Evolutionary conservation across 2,888 invertebrate species (phyloP).

Genomic region (Erebia palarica): DNA sequence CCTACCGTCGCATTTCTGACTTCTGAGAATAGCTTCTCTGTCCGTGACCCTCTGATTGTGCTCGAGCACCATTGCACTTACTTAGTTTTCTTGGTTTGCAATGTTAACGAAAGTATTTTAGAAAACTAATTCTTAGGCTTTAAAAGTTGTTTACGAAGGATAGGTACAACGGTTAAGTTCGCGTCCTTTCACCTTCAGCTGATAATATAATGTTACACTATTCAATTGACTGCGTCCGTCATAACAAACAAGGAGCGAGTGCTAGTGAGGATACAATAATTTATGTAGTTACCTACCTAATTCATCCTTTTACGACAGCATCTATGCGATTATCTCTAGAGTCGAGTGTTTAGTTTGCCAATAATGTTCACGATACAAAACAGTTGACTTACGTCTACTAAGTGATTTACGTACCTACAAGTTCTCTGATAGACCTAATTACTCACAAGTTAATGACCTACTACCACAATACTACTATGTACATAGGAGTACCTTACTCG

Average conservation of each 20-base stretch:
- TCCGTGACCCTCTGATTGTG: too few relatives aligned
- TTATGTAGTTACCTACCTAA: constrained; percentile 39
- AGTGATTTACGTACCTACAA: background rate
- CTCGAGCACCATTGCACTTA: too few relatives aligned
- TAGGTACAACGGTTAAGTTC: background rate
- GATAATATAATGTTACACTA: constrained; percentile 49
- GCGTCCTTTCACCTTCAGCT: constrained; percentile 37
- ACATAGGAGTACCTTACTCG: background rate
- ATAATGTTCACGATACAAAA: constrained; percentile 20
- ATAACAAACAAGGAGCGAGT: constrained; percentile 54
- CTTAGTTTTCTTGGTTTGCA: too few relatives aligned
- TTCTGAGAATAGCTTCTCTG: too few relatives aligned
- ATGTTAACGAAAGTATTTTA: too few relatives aligned
- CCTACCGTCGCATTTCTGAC: too few relatives aligned
- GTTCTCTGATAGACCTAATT: background rate
- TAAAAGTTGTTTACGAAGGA: background rate
- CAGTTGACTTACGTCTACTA: constrained; percentile 2
- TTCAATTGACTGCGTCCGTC: constrained; percentile 68
- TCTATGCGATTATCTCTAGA: constrained; percentile 37
- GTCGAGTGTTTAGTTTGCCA: constrained; percentile 36
- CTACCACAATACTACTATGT: background rate
- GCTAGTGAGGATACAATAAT: constrained; percentile 55
- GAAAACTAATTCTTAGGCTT: background rate
- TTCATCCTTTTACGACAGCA: constrained; percentile 41
- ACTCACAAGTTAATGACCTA: background rate